Evolutionary conservation across 2,113 vertebrate genomes (phyloP), one percentile per base, ranked within the genome.

Genomic region (Chionis minor): DNA sequence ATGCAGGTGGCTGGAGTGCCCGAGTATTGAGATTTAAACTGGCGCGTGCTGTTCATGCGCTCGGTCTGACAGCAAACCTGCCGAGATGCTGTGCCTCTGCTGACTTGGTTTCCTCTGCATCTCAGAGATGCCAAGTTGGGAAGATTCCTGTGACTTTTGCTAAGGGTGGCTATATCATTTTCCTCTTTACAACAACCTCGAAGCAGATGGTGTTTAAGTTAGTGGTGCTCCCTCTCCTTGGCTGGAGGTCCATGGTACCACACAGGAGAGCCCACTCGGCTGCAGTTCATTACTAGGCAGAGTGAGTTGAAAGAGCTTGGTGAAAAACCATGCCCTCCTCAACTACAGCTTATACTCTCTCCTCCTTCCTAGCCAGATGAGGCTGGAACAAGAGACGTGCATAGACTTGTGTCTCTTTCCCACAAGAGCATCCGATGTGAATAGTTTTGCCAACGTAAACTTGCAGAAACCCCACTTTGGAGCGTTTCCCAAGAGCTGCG

Each of bases 71-170:
- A 70, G 70, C n/a, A 74, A 38, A 78, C 27, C 67, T 55, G 38
- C 35, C 24, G 51, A 52, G 67, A 18, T 70, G n/a, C 70, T 69
- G 49, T 23, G 42, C 18, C 52, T 62, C 40, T 71, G 32, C 58
- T 67, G 59, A 27, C 38, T 81, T 21, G 0, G 52, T 28, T 81
- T 49, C 38, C 19, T 8, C 44, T 19, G 10, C 0, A 0, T 5
- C 51, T 82, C 70, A 51, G 55, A 70, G n/a, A 7, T 56, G 51
- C 20, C 12, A 7, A 26, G 28, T 5, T 55, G 55, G 16, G 32
- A 38, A 56, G 52, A 9, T 6, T 75, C 40, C 82, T 58, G 20
- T 81, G 30, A 10, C 21, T 71, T 38, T n/a, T 77, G 14, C 40
- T 74, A 65, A 42, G 16, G 62, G n/a, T 63, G 30, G 32, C 23